phyloP scores from a whole-genome alignment of 2,113 vertebrate species.

The Bubo bubo region DNA sequence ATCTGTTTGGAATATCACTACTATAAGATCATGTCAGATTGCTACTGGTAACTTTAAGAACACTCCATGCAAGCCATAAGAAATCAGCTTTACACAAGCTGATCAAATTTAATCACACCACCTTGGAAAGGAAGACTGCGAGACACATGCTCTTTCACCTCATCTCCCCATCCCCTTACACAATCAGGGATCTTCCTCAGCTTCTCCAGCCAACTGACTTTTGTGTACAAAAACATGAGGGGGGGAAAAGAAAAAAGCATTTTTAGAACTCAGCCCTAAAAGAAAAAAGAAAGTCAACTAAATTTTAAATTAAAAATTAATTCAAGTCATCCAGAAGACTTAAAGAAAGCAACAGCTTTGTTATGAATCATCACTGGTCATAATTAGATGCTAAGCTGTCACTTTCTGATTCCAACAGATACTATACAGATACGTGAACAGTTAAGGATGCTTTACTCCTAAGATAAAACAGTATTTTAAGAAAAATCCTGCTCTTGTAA shows the following conservation, averaged over 20 bases:
- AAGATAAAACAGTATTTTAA: background rate
- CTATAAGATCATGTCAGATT: background rate
- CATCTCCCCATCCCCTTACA: constrained; percentile 81
- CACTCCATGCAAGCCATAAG: constrained; percentile 62
- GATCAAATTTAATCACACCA: constrained; percentile 71
- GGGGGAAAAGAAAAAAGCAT: background rate
- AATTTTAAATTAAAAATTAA: background rate
- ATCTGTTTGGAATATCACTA: constrained; percentile 5
- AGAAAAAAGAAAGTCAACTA: background rate
- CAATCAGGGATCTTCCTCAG: constrained; percentile 83
- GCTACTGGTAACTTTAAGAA: constrained; percentile 14
- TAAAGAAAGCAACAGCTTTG: background rate
- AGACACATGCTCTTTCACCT: constrained; percentile 78
- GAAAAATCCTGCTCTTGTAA: background rate
- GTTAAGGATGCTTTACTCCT: background rate
- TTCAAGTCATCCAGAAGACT: background rate
- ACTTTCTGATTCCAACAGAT: background rate
- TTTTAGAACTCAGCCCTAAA: constrained; percentile 48
- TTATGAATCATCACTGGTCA: background rate
- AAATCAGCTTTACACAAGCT: constrained; percentile 69
- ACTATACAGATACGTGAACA: background rate
- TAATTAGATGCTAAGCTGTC: background rate
- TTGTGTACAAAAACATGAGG: constrained; percentile 55
- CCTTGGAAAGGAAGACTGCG: constrained; percentile 78
- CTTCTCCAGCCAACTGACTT: constrained; percentile 84